Conservation (phyloP, 2,888 invertebrate genomes). For the Ochlodes sylvanus region DNA sequence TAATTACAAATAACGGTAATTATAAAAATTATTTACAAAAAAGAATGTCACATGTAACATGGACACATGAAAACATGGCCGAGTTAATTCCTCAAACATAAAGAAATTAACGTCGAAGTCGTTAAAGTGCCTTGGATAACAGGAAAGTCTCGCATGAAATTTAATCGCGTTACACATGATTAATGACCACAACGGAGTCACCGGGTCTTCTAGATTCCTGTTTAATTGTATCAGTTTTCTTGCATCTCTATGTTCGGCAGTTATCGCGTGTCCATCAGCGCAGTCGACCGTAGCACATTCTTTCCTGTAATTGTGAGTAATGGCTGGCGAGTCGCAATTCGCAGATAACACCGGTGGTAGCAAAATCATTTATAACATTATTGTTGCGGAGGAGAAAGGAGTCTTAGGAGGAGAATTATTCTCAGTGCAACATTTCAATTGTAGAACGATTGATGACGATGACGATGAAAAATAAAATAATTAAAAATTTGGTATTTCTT, state of each 20-base stretch:
- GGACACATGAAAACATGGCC: neutral
- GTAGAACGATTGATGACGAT: conserved; percentile 6
- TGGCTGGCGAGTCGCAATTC: conserved; percentile 39
- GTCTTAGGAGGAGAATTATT: conserved; percentile 10
- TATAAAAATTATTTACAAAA: neutral
- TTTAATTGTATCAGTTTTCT: conserved; percentile 72
- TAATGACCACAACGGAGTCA: conserved; percentile 68
- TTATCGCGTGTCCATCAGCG: conserved; percentile 50
- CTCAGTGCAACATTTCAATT: conserved; percentile 18
- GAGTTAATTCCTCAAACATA: conserved; percentile 1
- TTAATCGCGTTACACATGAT: conserved; percentile 60
- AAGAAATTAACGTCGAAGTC: conserved; percentile 7
- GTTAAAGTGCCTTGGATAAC: conserved; percentile 20
- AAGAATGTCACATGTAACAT: neutral
- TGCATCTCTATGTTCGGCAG: conserved; percentile 53
- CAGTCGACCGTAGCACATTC: conserved; percentile 45
- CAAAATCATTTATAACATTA: conserved; percentile 33
- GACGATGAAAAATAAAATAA: neutral
- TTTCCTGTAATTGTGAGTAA: conserved; percentile 45
- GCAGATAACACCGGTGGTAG: conserved; percentile 33
- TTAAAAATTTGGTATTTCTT: neutral
- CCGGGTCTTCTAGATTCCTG: conserved; percentile 71
- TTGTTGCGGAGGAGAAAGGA: conserved; percentile 29
- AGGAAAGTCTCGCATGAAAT: conserved; percentile 49
- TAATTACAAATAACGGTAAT: neutral